These are phyloP conservation scores for Cephus cinctus DNA, from an alignment of 1,140 invertebrate genomes.

Conservation along the genomic window DNA sequence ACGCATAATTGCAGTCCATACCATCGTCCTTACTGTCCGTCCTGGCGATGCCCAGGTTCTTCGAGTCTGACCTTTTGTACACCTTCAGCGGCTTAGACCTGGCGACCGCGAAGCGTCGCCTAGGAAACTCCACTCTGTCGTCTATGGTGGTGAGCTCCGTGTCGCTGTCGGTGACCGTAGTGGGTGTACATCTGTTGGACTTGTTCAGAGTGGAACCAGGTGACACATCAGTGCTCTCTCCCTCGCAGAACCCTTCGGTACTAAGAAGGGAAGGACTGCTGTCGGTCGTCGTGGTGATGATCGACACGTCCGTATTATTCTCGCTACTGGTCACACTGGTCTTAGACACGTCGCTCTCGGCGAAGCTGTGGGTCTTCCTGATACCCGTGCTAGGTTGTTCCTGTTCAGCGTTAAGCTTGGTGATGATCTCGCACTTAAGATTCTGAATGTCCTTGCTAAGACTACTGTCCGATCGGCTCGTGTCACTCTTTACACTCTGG, in stretches of 20 bases:
- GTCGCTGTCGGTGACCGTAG: slow-evolving; percentile 33
- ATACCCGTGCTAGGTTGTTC: slow-evolving; percentile 27
- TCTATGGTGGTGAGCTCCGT: slow-evolving; percentile 32
- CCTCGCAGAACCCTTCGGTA: slow-evolving; percentile 52
- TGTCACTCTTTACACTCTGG: slow-evolving; percentile 2
- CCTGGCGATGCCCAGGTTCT: slow-evolving; percentile 26
- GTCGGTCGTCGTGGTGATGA: slow-evolving; percentile 45
- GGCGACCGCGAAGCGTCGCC: slow-evolving; percentile 16
- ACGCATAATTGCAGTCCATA: slow-evolving; percentile 48
- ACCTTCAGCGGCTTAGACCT: slow-evolving; percentile 15
- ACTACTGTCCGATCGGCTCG: slow-evolving; percentile 16
- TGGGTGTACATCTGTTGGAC: slow-evolving; percentile 36
- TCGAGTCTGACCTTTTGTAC: slow-evolving; percentile 12
- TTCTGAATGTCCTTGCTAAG: slow-evolving; percentile 44
- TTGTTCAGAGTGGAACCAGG: slow-evolving; percentile 47
- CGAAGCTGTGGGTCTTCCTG: slow-evolving; percentile 49
- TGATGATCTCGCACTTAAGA: slow-evolving; percentile 46
- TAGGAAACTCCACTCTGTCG: slow-evolving; percentile 19
- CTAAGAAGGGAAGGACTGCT: slow-evolving; percentile 49
- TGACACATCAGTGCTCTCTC: slow-evolving; percentile 46
- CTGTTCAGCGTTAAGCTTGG: slow-evolving; percentile 28
- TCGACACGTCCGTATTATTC: slow-evolving; percentile 45
- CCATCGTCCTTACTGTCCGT: slow-evolving; percentile 49
- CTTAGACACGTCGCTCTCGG: slow-evolving; percentile 52
- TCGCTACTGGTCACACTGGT: slow-evolving; percentile 49